Percentiles rank a stretch among this genome's conserved stretches.
phyloP scores from a whole-genome alignment of 2,113 vertebrate genomes.

The Saguinus imperator region DNA sequence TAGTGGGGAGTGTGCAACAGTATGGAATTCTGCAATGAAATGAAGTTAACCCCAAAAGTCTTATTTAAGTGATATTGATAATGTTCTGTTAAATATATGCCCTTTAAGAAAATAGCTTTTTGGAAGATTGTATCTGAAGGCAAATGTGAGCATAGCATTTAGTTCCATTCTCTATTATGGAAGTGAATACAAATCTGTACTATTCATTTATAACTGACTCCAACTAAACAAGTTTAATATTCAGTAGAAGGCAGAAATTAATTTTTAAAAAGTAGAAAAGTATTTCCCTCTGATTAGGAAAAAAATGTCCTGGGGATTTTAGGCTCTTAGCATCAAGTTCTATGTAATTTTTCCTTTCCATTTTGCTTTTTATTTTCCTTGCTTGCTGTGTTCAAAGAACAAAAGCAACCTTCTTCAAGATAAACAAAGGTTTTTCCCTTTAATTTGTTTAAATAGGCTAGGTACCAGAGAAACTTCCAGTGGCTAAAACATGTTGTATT shows the following conservation, averaged over 20 bases:
- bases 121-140: neutral
- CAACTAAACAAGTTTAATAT: neutral
- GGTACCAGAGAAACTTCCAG: neutral
- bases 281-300: neutral
- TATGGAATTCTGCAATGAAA: neutral
- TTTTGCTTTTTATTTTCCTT: constrained; percentile 26
- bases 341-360: neutral
- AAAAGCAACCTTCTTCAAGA: neutral
- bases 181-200: neutral
- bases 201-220: neutral
- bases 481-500: neutral
- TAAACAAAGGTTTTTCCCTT: neutral
- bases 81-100: neutral
- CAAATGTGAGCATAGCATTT: neutral
- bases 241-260: neutral
- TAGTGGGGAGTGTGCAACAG: neutral
- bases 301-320: neutral
- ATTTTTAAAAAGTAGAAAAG: neutral
- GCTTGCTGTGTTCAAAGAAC: neutral
- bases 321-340: neutral
- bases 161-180: neutral
- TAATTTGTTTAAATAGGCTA: neutral
- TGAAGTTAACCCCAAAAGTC: neutral
- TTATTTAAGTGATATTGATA: neutral
- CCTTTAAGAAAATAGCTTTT: constrained; percentile 10